A percentile compares a stretch with the other conserved stretches of the same genome.
These are phyloP conservation scores for Drosophila arizonae DNA, from an alignment of 1,140 invertebrate species.

Conservation along the genomic window DNA sequence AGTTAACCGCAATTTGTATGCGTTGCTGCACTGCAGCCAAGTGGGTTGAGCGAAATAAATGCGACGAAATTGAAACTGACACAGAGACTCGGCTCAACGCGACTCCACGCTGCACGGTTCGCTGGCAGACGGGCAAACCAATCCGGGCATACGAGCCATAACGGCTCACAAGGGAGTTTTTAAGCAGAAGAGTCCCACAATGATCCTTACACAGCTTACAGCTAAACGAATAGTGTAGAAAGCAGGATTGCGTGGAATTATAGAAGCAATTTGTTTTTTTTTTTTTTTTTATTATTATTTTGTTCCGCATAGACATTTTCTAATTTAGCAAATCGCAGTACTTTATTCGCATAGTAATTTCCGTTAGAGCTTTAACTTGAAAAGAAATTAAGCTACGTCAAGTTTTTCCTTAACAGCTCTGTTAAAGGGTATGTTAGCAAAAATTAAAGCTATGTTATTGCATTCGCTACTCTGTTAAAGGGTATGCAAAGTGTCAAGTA, in stretches of 20 bases:
- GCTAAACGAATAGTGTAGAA: constrained; percentile 4
- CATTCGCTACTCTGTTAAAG: not conserved
- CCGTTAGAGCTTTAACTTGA: too few relatives aligned
- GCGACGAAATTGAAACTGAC: constrained; percentile 72
- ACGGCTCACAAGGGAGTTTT: constrained; percentile 66
- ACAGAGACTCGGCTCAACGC: constrained; percentile 21
- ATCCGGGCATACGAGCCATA: constrained; percentile 45
- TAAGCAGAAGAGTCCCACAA: constrained; percentile 48
- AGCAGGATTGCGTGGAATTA: not conserved
- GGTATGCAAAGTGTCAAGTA: constrained; percentile 13
- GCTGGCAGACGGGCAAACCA: constrained; percentile 16
- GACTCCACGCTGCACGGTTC: not conserved
- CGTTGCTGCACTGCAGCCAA: constrained; percentile 58
- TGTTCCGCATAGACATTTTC: too few relatives aligned
- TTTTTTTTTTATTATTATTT: not conserved
- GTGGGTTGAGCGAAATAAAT: constrained; percentile 42
- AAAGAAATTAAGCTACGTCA: too few relatives aligned
- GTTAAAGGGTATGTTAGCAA: too few relatives aligned
- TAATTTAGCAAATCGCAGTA: too few relatives aligned
- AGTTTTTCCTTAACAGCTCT: too few relatives aligned
- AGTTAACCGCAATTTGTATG: constrained; percentile 72
- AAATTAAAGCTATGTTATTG: too few relatives aligned
- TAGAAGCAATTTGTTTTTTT: not conserved
- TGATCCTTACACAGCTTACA: constrained; percentile 34
- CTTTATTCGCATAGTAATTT: too few relatives aligned